Base-by-base conservation (phyloP, 2,888 invertebrate genomes). In the Cataglyphis livida region DNA sequence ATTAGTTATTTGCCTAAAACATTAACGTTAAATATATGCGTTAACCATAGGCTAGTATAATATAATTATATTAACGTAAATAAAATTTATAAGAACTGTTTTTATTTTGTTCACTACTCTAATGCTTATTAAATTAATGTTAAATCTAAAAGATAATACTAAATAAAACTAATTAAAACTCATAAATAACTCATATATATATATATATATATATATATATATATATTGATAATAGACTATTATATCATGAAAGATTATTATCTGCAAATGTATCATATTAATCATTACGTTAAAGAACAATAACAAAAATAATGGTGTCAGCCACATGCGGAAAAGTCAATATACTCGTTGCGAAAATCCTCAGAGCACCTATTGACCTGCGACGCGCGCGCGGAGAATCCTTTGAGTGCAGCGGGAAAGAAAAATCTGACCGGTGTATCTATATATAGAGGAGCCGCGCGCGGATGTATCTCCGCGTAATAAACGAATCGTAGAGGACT, bases 401-500 rank as follows among this genome's bases (percentile, higher is more conserved):
- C 68, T 82, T 66, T 84, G 82, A 75, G 62, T 35, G 61, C 73
- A 48, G 51, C 48, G 44, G 38, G 66, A 73, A 78, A 68, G 57
- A 78, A 57, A 78, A 78, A 78, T 78, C 57, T 38, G 6, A 21
- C 28, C 21, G 6, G 38, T 57, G 57, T 41, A 18, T 57, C 15
- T 68, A 41, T 57, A 78, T 41, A 68, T 57, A 15, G 21, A 68
- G 28, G 44, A 71, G 51, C 48, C 28, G 59, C 71, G 59, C 71
- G 70, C 51, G 64, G 18, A 25, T 66, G 48, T 83, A 78, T 78
- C 81, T 81, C 59, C 44, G 41, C 64, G 68, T 88, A 87, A 88
- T 88, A 88, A 89, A 84, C 84, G 89, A 71, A 75, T 78, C 76
- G 83, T 79, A 84, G 84, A 89, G 68, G 82, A 84, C 79, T 82